phyloP scores from a whole-genome alignment of 2,797 vertebrate genomes.

The Mareca penelope region DNA sequence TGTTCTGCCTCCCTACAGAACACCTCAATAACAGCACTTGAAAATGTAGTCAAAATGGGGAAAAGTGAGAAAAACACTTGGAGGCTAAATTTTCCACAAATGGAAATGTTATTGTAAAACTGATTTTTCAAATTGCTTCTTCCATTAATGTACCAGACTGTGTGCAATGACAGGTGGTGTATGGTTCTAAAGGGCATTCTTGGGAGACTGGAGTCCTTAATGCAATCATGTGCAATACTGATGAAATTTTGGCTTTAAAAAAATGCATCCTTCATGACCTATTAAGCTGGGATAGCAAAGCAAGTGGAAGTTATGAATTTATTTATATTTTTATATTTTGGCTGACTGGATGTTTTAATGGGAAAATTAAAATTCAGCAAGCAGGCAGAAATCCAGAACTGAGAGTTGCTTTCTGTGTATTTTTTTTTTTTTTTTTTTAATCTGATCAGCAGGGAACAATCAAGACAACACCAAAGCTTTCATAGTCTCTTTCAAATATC shows the following conservation, averaged over 20 bases:
- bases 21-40: not conserved
- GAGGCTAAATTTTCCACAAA: not conserved
- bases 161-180: not conserved
- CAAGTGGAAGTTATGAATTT: not conserved
- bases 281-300: not conserved
- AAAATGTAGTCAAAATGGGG: not conserved
- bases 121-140: not conserved
- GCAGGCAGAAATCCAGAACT: slow-evolving; percentile 16
- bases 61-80: not conserved
- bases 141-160: not conserved
- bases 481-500: slow-evolving; percentile 5
- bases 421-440: not conserved
- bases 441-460: slow-evolving; percentile 35
- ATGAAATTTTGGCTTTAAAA: slow-evolving; percentile 34
- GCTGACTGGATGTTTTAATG: not conserved
- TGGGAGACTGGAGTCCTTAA: not conserved
- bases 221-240: not conserved
- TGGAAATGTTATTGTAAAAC: not conserved
- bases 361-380: slow-evolving; percentile 52
- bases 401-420: not conserved
- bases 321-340: slow-evolving; percentile 42
- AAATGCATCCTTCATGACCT: not conserved
- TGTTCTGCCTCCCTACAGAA: not conserved
- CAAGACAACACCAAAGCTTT: slow-evolving; percentile 13
- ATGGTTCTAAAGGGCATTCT: not conserved